Evolutionary conservation across 2,797 vertebrate genomes (phyloP), one percentile per base, ranked within the genome.

Genomic region (Distichodus sexfasciatus): DNA sequence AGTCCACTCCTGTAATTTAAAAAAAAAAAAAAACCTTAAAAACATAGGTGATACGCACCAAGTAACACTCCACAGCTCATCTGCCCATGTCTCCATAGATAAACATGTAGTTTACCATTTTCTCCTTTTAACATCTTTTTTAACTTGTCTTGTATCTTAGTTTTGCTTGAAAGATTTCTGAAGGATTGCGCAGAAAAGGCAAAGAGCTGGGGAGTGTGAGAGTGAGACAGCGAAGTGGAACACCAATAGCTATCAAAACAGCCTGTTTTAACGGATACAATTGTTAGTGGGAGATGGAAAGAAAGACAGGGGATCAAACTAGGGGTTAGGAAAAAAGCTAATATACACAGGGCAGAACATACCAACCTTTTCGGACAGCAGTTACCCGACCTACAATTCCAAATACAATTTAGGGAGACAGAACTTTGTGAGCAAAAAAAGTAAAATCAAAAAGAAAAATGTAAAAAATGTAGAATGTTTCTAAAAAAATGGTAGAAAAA

Each of bases 301-400:
- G 84, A 89, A 84, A 89, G 86, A 90, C 83, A 90, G 47, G 87
- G 84, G 92, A 90, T 90, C 92, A 89, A 93, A 86, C 95, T 94
- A 94, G 93, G 90, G 82, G 92, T 95, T 98, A 98, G 98, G 93
- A 96, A 89, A 94, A 94, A 92, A 93, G 89, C 96, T 97, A 94
- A 94, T 92, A 96, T 94, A 96, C 94, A 97, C 94, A 97, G 93
- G 96, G 96, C 96, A 98, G 95, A 92, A 93, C 94, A 98, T 99
- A 99, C 97, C 97, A 99, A 99, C 97, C 97, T 99, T 98, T 98
- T 97, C 91, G 94, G 95, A 95, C 93, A 97, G 96, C 94, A 93
- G 97, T 95, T 97, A 98, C 95, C 95, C 93, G 94, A 96, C 93
- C 95, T 97, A 98, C 94, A 94, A 95, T 96, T 95, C 96, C 97